Base-by-base conservation (phyloP, 2,888 invertebrate species). In the Apotomis capreana region DNA sequence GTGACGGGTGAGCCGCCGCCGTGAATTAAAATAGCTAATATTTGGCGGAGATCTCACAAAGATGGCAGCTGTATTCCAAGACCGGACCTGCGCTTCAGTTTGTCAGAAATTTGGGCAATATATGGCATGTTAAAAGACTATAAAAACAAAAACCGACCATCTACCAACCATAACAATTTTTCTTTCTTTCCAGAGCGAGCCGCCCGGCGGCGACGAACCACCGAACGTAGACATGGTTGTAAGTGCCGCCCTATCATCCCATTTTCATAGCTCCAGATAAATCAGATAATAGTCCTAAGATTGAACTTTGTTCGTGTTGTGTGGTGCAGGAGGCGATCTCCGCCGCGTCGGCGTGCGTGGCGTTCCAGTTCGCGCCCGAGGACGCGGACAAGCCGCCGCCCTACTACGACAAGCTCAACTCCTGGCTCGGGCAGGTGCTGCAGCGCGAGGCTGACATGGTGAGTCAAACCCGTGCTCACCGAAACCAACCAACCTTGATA, bases 341-440 rank as follows among this genome's bases (percentile, higher is more conserved):
- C 67, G 77, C 83, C 5, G 96, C 97, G 46, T 96, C 97, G 0
- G 96, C 97, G 68, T 96, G 97, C 73, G 96, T 98, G 44, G 96
- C 98, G 69, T 98, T 98, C 87, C 98, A 97, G 87, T 98, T 98
- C 86, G 95, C 95, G 49, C 95, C 96, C 6, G 89, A 89, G 0
- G 88, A 90, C 40, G 86, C 83, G 0, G 87, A 86, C 62, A 93
- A 91, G 75, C 94, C 95, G 4, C 95, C 96, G 10, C 95, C 96
- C 0, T 97, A 98, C 87, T 97, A 96, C 82, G 97, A 98, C 87
- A 97, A 97, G 83, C 94, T 98, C 0, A 98, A 98, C 90, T 97
- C 97, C 0, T 98, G 97, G 98, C 91, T 98, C 37, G 97, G 97
- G 4, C 98, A 98, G 86, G 97, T 98, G 61, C 88, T 98, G 69